phyloP scores from a whole-genome alignment of 2,113 vertebrate genomes.

The Pseudopodoces humilis region DNA sequence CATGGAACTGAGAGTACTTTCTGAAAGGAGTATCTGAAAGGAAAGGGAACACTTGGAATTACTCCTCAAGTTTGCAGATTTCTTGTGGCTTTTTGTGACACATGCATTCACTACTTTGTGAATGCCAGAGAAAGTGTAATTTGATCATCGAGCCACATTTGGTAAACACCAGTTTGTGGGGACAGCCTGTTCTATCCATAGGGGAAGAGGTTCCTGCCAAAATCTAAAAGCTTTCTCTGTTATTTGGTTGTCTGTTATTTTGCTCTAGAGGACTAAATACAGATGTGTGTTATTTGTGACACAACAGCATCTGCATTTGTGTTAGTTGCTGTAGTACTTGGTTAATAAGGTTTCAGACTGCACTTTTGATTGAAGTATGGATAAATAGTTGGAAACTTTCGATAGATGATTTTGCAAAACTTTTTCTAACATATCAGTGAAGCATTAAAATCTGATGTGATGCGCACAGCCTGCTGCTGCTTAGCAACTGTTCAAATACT shows the following conservation, averaged over 20 bases:
- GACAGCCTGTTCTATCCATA: slow-evolving; percentile 68
- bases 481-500: slow-evolving; percentile 11
- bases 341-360: neutral
- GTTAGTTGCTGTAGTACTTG: neutral
- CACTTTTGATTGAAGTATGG: neutral
- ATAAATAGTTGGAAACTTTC: neutral
- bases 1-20: neutral
- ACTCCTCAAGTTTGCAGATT: slow-evolving; percentile 26
- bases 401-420: neutral
- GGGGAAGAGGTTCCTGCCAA: slow-evolving; percentile 48
- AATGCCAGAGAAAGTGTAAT: slow-evolving; percentile 68
- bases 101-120: slow-evolving; percentile 38
- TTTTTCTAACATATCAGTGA: neutral
- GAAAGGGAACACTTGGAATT: slow-evolving; percentile 24
- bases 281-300: neutral
- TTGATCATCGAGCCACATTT: slow-evolving; percentile 65
- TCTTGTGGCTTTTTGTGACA: slow-evolving; percentile 68
- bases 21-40: neutral
- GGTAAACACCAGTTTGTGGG: slow-evolving; percentile 73
- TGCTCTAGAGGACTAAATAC: neutral
- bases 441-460: neutral
- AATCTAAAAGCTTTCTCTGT: slow-evolving; percentile 27
- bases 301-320: neutral
- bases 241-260: slow-evolving; percentile 13
- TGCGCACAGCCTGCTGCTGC: neutral